These are phyloP conservation scores for Thalassoma bifasciatum DNA, from an alignment of 2,113 vertebrate genomes.

Conservation along the genomic window DNA sequence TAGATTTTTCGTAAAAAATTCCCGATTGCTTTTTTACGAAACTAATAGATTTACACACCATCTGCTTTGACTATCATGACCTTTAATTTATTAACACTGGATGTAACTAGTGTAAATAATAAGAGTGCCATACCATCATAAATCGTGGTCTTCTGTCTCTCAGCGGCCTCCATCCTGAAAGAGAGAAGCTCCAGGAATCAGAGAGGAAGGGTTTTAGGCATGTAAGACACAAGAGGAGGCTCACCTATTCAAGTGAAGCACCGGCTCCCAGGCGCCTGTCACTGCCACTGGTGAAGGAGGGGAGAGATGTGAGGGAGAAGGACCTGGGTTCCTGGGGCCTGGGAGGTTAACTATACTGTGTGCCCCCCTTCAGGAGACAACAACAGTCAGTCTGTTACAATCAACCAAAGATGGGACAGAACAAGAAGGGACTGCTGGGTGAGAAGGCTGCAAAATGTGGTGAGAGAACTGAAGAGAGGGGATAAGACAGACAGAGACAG, in stretches of 20 bases:
- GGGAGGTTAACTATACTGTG: constrained; percentile 78
- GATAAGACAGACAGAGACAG: no score
- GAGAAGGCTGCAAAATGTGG: constrained; percentile 61
- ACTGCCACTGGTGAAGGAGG: constrained; percentile 40
- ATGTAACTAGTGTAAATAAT: background rate
- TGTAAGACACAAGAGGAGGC: constrained; percentile 69
- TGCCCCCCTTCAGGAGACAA: constrained; percentile 83
- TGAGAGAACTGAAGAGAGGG: constrained; percentile 63
- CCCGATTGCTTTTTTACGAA: background rate
- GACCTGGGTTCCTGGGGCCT: constrained; percentile 67
- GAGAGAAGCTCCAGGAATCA: constrained; percentile 55
- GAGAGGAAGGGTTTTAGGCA: constrained; percentile 24
- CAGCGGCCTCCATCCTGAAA: constrained; percentile 50
- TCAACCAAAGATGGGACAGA: constrained; percentile 63
- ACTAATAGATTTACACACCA: background rate
- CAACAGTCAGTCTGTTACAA: constrained; percentile 79
- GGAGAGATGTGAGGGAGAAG: constrained; percentile 60
- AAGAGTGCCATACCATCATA: background rate
- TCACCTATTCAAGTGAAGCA: constrained; percentile 68
- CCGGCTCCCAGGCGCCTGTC: constrained; percentile 42
- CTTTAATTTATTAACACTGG: no score
- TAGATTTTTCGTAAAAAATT: background rate
- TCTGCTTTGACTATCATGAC: background rate
- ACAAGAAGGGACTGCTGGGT: constrained; percentile 63
- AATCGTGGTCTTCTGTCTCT: constrained; percentile 3